phyloP scores from a whole-genome alignment of 2,113 vertebrate species.

The Rousettus leschenaultii region DNA sequence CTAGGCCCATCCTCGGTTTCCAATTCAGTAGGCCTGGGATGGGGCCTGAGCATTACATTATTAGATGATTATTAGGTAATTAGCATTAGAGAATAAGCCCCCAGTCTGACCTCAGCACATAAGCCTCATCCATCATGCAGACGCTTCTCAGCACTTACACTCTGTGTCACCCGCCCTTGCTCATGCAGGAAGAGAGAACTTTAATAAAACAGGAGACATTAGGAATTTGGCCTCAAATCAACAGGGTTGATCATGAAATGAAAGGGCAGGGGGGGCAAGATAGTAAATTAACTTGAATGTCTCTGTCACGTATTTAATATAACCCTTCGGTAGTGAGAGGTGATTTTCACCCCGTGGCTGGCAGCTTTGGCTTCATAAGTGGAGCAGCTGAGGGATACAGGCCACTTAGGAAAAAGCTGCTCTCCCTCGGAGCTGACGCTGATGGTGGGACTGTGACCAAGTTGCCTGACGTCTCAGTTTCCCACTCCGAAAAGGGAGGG shows the following conservation, averaged over 20 bases:
- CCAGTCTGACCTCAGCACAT: not conserved
- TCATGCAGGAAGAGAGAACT: not conserved
- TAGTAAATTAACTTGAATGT: not conserved
- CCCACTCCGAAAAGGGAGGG: not conserved
- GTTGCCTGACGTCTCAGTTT: not conserved
- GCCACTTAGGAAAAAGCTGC: not conserved
- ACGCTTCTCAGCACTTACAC: accelerated
- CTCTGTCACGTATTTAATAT: not conserved
- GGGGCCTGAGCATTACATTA: not conserved
- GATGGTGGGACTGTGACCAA: not conserved
- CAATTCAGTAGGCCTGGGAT: not conserved
- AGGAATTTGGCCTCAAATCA: not conserved
- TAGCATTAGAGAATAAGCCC: not conserved
- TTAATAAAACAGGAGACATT: not conserved
- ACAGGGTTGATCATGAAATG: not conserved
- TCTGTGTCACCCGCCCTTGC: not conserved
- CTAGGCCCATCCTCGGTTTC: not conserved
- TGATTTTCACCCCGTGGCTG: not conserved
- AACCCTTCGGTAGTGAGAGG: not conserved
- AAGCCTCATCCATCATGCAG: not conserved
- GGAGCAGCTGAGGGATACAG: not conserved
- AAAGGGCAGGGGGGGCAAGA: not conserved
- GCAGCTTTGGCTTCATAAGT: not conserved
- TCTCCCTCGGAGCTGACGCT: not conserved
- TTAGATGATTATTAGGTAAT: not conserved